Base-by-base conservation (phyloP, 1,140 invertebrate species). In the Apis dorsata region DNA sequence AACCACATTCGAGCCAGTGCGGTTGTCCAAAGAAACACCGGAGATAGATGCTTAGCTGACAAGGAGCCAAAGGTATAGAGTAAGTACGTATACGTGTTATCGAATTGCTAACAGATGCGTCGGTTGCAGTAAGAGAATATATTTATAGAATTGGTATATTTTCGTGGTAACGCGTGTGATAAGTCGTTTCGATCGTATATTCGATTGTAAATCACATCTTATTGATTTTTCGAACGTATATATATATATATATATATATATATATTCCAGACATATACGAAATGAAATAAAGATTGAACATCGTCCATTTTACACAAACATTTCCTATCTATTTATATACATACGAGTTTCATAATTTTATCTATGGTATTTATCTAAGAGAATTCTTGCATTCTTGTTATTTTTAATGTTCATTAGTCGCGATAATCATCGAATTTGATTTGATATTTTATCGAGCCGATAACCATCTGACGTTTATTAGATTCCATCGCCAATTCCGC, bases 401-500 rank as follows among this genome's bases (percentile, higher is more conserved):
- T 28, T 68, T 24, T 63, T 44, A 28, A 65, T 19, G 49, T 65
- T 65, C 60, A 24, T 76, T 65, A 76, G 62, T 51, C 21, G 44
- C 34, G n/a, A 71, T 70, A 70, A 60, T 60, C 77, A 24, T 21
- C 60, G 68, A 60, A 72, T 62, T 63, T 63, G 60, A 81, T 55
- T 60, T 55, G 71, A 81, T 81, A 66, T 81, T 66, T 81, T 71
- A 74, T 57, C 55, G 8, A 34, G 17, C 59, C 51, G 70, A 80
- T 80, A 80, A 65, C 51, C 70, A 53, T 62, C 71, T 28, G 79
- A 74, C 71, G 71, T 81, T 79, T 75, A 75, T 75, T 81, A 81
- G 53, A 74, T 81, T 59, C 60, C 72, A 57, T 24, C 66, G 79
- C 71, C 71, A 65, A 75, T 81, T 65, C 79, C 19, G 34, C 28